Evolutionary conservation across 2,797 vertebrate species (phyloP).

Genomic region (Chaetophractus vellerosus): DNA sequence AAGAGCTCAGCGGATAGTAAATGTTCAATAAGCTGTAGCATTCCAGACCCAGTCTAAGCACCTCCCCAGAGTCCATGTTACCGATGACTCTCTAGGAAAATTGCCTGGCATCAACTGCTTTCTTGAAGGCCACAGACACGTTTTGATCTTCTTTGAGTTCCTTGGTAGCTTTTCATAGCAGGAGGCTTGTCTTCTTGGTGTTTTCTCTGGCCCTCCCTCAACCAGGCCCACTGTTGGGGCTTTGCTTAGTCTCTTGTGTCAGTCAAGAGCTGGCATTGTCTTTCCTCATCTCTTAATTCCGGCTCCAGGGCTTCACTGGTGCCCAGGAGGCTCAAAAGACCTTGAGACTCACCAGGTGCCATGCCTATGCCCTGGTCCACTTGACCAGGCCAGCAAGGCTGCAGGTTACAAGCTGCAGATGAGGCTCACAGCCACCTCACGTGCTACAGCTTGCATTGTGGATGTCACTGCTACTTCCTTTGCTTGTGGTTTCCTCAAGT

Average conservation of each 20-base stretch:
- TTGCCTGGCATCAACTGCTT: neutral
- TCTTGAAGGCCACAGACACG: neutral
- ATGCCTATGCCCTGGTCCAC: neutral
- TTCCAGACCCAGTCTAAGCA: neutral
- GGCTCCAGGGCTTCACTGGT: neutral
- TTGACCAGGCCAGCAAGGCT: accelerated
- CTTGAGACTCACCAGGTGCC: neutral
- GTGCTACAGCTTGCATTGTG: accelerated
- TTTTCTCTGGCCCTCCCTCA: neutral
- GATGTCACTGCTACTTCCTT: too few relatives aligned
- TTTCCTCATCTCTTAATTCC: neutral
- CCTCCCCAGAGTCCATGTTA: neutral
- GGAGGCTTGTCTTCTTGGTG: neutral
- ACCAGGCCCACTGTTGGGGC: neutral
- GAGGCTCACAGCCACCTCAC: neutral
- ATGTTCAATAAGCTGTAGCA: neutral
- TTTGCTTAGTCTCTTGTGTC: accelerated
- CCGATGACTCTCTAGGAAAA: neutral
- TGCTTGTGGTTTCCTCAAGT: neutral
- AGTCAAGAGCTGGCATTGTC: too few relatives aligned
- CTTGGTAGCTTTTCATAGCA: accelerated
- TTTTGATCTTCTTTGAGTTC: neutral
- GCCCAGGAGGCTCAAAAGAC: neutral
- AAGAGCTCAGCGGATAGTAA: neutral
- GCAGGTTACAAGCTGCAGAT: neutral